phyloP scores from a whole-genome alignment of 2,797 vertebrate genomes.

The Phrynocephalus forsythii region DNA sequence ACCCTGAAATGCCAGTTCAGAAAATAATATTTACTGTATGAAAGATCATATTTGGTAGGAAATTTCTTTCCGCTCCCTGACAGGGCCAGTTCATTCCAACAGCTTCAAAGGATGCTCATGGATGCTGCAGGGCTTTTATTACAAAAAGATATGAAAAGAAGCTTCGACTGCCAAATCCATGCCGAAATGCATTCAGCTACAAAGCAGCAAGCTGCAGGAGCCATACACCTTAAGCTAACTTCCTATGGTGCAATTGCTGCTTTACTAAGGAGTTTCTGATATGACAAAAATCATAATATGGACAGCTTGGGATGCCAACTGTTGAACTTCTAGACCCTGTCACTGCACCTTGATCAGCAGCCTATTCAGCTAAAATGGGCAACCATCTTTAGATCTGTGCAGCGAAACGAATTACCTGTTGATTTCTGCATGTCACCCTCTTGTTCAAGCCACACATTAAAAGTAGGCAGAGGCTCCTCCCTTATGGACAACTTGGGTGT shows the following conservation, averaged over 20 bases:
- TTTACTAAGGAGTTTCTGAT: background rate
- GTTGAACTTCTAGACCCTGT: background rate
- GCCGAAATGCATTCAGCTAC: constrained; percentile 27
- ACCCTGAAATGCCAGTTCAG: constrained; percentile 52
- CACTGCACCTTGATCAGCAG: background rate
- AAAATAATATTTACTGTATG: constrained; percentile 4
- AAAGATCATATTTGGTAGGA: constrained; percentile 25
- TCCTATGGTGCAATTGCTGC: background rate
- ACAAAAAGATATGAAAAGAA: constrained; percentile 39
- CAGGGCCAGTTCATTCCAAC: constrained; percentile 16
- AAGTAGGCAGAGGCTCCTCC: background rate
- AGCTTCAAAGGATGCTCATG: background rate
- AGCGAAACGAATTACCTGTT: background rate
- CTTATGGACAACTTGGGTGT: background rate
- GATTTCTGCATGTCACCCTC: background rate
- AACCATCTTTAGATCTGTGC: background rate
- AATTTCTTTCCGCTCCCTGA: background rate
- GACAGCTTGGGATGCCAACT: background rate
- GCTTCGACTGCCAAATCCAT: background rate
- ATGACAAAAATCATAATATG: background rate
- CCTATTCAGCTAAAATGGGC: background rate
- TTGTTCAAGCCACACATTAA: background rate
- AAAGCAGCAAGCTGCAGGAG: background rate
- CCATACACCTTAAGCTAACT: background rate
- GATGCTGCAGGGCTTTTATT: background rate